Evolutionary conservation across 2,113 vertebrate genomes (phyloP), one percentile per base, ranked within the genome.

Genomic region (Gavia stellata): DNA sequence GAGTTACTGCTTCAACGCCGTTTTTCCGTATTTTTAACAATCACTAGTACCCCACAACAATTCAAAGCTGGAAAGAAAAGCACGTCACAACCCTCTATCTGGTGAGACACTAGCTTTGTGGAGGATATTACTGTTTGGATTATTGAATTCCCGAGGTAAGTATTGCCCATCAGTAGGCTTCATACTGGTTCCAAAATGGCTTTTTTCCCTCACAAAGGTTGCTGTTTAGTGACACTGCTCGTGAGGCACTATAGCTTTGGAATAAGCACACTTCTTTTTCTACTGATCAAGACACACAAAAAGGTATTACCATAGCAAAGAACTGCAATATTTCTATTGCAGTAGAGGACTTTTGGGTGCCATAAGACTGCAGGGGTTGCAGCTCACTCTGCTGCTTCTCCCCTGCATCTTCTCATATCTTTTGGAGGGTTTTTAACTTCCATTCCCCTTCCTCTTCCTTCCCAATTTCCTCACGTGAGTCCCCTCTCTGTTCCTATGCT

Each of bases 41-140:
- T 42, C 24, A 15, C 16, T 38, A 31, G 42, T 58, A 47, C 6
- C 13, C 14, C 52, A 63, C 21, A 58, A 42, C n/a, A 25, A 12
- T 17, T 15, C 28, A 62, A 86, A 71, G 3, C 15, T 62, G 59
- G 62, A 78, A 67, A 36, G n/a, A 58, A 70, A 79, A 70, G 6
- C 18, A 34, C 4, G 1, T 34, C n/a, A 71, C 20, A 49, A 1
- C 12, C 28, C 17, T 36, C 20, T 14, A 0, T 6, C 47, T 63
- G 33, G 23, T 55, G 42, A 67, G 33, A 71, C 19, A 3, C 24
- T 67, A 63, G 9, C 13, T 92, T 89, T 91, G 65, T 50, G 17
- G 14, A 77, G 42, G 25, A 4, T 21, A 28, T n/a, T 71, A 36
- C 5, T 36, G 7, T 28, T 52, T 49, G 16, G 65, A 52, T 85